Conservation (phyloP, 1,140 invertebrate genomes). For the Ceratina calcarata region DNA sequence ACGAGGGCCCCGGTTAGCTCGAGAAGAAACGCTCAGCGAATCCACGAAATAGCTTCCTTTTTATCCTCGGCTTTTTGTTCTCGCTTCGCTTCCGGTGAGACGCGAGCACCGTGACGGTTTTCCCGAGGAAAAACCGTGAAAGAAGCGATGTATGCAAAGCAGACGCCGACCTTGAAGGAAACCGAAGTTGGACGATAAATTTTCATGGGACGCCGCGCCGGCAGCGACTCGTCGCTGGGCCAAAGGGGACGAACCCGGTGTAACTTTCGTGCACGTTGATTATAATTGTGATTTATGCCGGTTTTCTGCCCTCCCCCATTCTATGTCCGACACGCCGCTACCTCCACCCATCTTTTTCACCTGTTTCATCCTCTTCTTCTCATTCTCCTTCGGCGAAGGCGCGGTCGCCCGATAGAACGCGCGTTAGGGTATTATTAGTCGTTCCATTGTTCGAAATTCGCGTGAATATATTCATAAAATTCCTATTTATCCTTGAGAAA, state of each 20-base stretch:
- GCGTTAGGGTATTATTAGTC: constrained; percentile 56
- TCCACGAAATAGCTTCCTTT: neutral
- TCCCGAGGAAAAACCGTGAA: constrained; percentile 45
- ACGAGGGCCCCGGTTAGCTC: neutral
- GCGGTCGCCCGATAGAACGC: constrained; percentile 55
- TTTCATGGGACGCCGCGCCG: constrained; percentile 62
- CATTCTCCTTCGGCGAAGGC: constrained; percentile 16
- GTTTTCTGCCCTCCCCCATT: constrained; percentile 13
- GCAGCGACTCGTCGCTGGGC: constrained; percentile 45
- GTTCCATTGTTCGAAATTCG: constrained; percentile 47
- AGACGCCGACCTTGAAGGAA: constrained; percentile 62
- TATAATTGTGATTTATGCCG: constrained; percentile 72
- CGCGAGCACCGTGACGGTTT: constrained; percentile 12
- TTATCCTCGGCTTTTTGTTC: neutral
- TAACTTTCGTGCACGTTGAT: constrained; percentile 71
- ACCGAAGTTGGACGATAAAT: constrained; percentile 68
- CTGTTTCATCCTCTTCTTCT: constrained; percentile 25
- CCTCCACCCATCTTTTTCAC: neutral
- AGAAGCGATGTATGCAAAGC: constrained; percentile 62
- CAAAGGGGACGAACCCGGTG: constrained; percentile 53
- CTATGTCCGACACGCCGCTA: neutral
- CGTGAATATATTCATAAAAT: neutral
- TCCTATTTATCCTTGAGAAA: no score
- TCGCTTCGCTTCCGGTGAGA: constrained; percentile 9
- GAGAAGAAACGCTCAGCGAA: constrained; percentile 3